These are phyloP conservation scores for Harpalus rufipes DNA, from an alignment of 2,888 invertebrate genomes.

Conservation along the genomic window DNA sequence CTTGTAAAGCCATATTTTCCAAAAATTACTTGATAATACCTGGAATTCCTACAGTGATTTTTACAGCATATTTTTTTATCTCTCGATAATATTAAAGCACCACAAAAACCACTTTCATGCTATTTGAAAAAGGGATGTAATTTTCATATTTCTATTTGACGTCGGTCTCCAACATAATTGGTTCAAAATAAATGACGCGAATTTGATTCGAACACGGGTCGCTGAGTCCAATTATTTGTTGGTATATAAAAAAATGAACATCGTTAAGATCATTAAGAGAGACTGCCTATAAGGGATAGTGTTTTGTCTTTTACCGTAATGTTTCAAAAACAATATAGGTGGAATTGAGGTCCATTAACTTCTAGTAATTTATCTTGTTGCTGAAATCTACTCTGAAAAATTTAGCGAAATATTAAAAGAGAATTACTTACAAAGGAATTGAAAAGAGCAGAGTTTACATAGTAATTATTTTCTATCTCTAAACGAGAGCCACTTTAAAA, in stretches of 20 bases:
- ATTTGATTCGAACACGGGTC: too few relatives aligned
- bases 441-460: constrained; percentile 6
- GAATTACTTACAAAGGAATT: constrained; percentile 23
- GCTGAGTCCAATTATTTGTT: too few relatives aligned
- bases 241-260: background rate
- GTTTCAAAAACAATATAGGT: background rate
- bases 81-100: too few relatives aligned
- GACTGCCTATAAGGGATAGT: background rate
- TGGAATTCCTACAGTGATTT: too few relatives aligned
- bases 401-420: constrained; percentile 12
- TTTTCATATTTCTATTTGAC: too few relatives aligned
- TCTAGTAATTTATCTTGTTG: constrained; percentile 9
- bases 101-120: too few relatives aligned
- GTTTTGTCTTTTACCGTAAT: background rate
- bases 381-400: constrained; percentile 7
- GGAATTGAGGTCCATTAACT: background rate
- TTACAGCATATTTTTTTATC: too few relatives aligned
- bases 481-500: constrained; percentile 1
- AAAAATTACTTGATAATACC: too few relatives aligned
- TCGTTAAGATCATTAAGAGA: background rate
- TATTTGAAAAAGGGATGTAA: too few relatives aligned
- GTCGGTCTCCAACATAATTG: too few relatives aligned
- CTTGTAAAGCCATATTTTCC: too few relatives aligned
- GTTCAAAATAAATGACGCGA: too few relatives aligned
- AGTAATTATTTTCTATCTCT: constrained; percentile 32